Evolutionary conservation across 1,140 invertebrate species (phyloP), one percentile per base, ranked within the genome.

Genomic region (Brachionus manjavacas): DNA sequence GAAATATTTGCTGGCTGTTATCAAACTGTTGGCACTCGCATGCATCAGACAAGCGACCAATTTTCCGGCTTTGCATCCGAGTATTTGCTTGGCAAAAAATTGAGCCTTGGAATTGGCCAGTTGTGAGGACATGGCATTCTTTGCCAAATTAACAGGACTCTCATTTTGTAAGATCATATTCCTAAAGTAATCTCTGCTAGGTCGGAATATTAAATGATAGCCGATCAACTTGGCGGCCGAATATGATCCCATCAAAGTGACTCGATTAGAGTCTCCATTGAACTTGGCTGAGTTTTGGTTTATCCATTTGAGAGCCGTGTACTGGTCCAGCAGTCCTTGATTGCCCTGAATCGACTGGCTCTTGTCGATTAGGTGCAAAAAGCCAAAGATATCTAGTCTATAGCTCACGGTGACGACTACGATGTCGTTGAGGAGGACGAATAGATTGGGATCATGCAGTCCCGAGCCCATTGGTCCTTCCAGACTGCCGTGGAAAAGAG

Each of bases 321-420:
- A 95, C 89, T 96, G 95, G 89, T 98, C 96, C 93, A 97, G 94
- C 16, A 97, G 91, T 0, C 95, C 96, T 88, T 96, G 96, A 91
- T 98, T 98, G 16, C 94, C 85, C 94, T 94, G 55, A 92, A 94
- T 85, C 92, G 92, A 83, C 43, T 93, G 92, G 89, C 96, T 94
- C 9, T 94, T 93, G 23, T 70, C 31, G 25, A 55, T 72, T 35
- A 76, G 35, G 79, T 60, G 35, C 52, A 72, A 55, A 74, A 81
- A 81, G 0, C 96, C 96, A 86, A 98, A 90, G 87, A 97, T 93
- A 85, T 96, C 97, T 49, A 99, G 93, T 85, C 97, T 92, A 91
- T 97, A 99, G 92, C 99, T 99, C 88, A 99, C 93, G 85, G 96
- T 96, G 88, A 98, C 94, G 84, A 99, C 95, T 86, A 99, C 94